These are phyloP conservation scores for Ornithorhynchus anatinus DNA, from an alignment of 2,113 vertebrate species.

Conservation along the genomic window DNA sequence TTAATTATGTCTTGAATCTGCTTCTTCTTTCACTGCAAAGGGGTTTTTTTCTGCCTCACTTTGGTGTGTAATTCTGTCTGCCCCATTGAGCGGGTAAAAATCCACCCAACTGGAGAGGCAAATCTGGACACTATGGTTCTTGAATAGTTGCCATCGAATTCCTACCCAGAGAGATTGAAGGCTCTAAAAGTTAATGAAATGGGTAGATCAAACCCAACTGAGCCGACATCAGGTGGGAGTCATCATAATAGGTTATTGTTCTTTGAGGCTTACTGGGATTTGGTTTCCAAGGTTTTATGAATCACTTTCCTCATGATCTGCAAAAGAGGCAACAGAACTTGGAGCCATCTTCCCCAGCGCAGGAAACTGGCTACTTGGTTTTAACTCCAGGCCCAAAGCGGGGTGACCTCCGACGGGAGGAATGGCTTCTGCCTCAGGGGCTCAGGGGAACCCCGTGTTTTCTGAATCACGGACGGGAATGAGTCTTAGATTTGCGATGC, in stretches of 20 bases:
- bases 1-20: too few species aligned
- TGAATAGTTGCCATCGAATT: conserved; percentile 60
- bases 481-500: too few species aligned
- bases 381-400: conserved; percentile 32
- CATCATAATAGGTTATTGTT: conserved; percentile 59
- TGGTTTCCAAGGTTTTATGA: conserved; percentile 62
- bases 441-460: too few species aligned
- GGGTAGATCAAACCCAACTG: conserved; percentile 48
- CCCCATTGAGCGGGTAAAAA: too few species aligned
- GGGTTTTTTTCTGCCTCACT: too few species aligned
- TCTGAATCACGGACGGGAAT: too few species aligned
- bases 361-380: conserved; percentile 25
- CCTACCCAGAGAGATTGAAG: conserved; percentile 37
- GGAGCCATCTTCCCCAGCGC: not conserved
- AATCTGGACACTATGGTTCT: too few species aligned
- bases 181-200: conserved; percentile 51
- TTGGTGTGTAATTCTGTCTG: too few species aligned
- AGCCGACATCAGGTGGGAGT: conserved; percentile 59
- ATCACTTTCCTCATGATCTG: conserved; percentile 50
- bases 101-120: too few species aligned
- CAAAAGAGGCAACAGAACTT: conserved; percentile 24
- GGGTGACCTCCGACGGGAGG: conserved; percentile 35
- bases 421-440: too few species aligned
- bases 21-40: too few species aligned
- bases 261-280: conserved; percentile 51